Conservation (phyloP, 2,888 invertebrate genomes). For the Hypomecis punctinalis region DNA sequence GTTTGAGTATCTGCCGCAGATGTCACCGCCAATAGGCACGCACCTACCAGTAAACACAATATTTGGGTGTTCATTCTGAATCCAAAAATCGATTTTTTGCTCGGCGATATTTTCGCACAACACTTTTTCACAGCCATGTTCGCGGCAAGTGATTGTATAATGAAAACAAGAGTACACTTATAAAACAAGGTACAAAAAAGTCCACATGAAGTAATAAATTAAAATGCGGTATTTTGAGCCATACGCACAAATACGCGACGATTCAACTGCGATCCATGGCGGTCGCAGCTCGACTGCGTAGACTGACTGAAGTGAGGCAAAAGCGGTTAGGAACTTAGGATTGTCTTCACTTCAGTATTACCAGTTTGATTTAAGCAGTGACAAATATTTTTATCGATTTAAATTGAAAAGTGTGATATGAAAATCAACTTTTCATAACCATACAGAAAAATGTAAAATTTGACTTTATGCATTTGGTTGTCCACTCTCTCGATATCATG, state of each 20-base stretch:
- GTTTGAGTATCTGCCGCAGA: constrained; percentile 71
- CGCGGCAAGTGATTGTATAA: constrained; percentile 48
- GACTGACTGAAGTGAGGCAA: constrained; percentile 62
- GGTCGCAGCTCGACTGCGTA: constrained; percentile 74
- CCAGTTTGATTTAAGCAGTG: constrained; percentile 18
- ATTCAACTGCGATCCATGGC: constrained; percentile 78
- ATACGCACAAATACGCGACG: constrained; percentile 57
- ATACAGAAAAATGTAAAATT: not conserved
- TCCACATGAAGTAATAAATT: constrained; percentile 42
- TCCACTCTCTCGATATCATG: not conserved
- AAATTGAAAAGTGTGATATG: not conserved
- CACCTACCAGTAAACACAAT: constrained; percentile 75
- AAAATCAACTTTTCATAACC: not conserved
- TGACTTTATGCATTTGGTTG: not conserved
- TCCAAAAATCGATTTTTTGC: constrained; percentile 84
- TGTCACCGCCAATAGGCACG: constrained; percentile 67
- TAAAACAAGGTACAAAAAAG: constrained; percentile 61
- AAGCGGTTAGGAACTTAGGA: constrained; percentile 46
- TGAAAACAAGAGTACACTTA: constrained; percentile 56
- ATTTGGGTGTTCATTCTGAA: constrained; percentile 78
- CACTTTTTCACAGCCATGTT: constrained; percentile 82
- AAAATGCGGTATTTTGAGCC: constrained; percentile 59
- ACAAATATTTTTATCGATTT: not conserved
- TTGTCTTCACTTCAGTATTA: constrained; percentile 32
- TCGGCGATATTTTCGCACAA: constrained; percentile 80